A percentile compares a stretch with the other conserved stretches of the same genome.
Conservation (phyloP, 2,888 invertebrate genomes). For the Eupithecia vulgata region DNA sequence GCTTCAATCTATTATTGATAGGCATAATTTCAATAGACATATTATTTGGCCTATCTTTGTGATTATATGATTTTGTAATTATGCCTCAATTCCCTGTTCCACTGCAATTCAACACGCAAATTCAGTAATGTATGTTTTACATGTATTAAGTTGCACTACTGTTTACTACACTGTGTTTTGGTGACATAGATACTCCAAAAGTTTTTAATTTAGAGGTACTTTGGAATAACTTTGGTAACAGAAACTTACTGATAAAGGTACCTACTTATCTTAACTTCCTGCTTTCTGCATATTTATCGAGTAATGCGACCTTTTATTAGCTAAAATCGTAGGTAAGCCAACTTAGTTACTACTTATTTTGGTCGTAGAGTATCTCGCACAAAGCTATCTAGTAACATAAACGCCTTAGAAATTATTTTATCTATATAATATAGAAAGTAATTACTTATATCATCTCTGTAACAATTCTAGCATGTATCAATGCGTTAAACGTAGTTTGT, state of each 20-base stretch:
- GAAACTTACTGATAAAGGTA: constrained; percentile 4
- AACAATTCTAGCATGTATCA: too few relatives aligned
- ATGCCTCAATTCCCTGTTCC: too few relatives aligned
- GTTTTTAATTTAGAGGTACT: constrained; percentile 30
- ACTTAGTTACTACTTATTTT: not conserved
- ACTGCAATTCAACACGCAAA: not conserved
- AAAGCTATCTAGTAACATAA: not conserved
- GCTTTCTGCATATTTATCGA: constrained; percentile 3
- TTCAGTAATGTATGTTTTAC: not conserved
- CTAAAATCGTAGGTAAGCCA: not conserved
- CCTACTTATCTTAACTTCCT: not conserved
- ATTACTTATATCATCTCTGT: too few relatives aligned
- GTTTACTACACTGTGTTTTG: not conserved
- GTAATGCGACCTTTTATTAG: not conserved
- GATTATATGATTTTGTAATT: too few relatives aligned
- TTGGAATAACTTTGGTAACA: constrained; percentile 26
- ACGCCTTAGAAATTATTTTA: not conserved
- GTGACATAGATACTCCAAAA: constrained; percentile 5
- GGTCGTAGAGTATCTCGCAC: not conserved
- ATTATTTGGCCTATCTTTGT: too few relatives aligned
- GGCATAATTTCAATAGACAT: too few relatives aligned
- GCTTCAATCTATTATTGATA: too few relatives aligned
- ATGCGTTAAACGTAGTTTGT: too few relatives aligned
- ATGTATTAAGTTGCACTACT: not conserved
- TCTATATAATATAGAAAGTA: not conserved